Conservation (phyloP, 1,140 invertebrate species). For the Orchesella cincta region DNA sequence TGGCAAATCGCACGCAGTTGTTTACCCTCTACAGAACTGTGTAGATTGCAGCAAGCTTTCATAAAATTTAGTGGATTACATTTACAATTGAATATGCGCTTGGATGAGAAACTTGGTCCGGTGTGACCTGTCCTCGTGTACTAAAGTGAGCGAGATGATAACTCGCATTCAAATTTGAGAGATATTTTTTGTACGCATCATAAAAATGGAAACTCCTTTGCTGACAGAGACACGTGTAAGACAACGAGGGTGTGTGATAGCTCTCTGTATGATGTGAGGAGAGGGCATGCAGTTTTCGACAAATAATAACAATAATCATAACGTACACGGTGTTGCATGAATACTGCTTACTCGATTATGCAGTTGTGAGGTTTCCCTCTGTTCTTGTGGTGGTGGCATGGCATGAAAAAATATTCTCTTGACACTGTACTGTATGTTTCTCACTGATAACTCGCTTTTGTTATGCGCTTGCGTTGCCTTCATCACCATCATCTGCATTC, state of each 20-base stretch:
- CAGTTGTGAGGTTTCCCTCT: neutral
- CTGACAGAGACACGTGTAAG: neutral
- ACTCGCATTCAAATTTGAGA: too few species aligned
- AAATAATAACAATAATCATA: conserved; percentile 20
- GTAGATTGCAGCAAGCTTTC: too few species aligned
- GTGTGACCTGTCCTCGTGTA: too few species aligned
- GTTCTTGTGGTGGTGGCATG: neutral
- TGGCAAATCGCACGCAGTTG: too few species aligned
- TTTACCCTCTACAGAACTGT: too few species aligned
- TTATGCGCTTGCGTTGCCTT: neutral
- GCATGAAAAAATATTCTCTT: too few species aligned
- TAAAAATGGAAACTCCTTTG: neutral
- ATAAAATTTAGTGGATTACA: too few species aligned
- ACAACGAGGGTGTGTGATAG: conserved; percentile 11
- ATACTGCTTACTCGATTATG: conserved; percentile 7
- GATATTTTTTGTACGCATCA: too few species aligned
- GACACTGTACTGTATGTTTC: neutral
- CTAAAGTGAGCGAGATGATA: too few species aligned
- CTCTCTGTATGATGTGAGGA: neutral
- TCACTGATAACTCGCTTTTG: neutral
- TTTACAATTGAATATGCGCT: too few species aligned
- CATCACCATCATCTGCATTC: neutral
- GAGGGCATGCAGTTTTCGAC: conserved; percentile 14
- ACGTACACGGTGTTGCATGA: conserved; percentile 4
- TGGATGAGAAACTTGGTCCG: too few species aligned